phyloP scores from a whole-genome alignment of 1,140 invertebrate genomes.

The Pomacea maculata region DNA sequence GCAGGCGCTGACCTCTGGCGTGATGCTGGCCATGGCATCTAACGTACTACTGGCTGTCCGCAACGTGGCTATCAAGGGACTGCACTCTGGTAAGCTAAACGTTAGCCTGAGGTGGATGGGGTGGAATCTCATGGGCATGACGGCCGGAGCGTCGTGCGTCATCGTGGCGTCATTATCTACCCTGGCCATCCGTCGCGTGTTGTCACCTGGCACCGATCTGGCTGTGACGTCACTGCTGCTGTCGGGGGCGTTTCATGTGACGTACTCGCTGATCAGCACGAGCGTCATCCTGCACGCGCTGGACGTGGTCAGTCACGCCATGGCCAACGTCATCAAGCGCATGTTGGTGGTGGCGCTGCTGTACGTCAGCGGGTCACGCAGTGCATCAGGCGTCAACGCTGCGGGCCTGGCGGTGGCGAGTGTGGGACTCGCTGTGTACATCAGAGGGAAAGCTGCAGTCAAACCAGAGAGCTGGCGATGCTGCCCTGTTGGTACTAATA shows the following conservation, averaged over 20 bases:
- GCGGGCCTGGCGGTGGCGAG: constrained; percentile 17
- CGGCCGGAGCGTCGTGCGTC: background rate
- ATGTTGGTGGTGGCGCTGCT: constrained; percentile 34
- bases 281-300: constrained; percentile 31
- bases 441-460: too few species aligned
- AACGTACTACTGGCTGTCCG: constrained; percentile 30
- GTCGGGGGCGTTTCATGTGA: constrained; percentile 31
- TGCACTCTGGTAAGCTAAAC: too few species aligned
- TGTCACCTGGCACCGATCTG: background rate
- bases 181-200: background rate
- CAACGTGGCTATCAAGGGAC: constrained; percentile 20
- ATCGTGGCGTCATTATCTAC: background rate
- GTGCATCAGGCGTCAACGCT: constrained; percentile 4
- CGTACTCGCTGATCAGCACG: constrained; percentile 37
- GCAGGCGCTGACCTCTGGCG: constrained; percentile 1
- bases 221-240: background rate
- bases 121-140: background rate
- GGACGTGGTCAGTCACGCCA: constrained; percentile 35
- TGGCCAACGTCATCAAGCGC: constrained; percentile 38
- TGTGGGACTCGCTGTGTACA: too few species aligned
- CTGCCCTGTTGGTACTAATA: too few species aligned
- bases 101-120: too few species aligned
- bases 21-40: constrained; percentile 17
- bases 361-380: constrained; percentile 19
- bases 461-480: too few species aligned